Conservation (phyloP, 1,140 invertebrate genomes). For the Bombyx mori region DNA sequence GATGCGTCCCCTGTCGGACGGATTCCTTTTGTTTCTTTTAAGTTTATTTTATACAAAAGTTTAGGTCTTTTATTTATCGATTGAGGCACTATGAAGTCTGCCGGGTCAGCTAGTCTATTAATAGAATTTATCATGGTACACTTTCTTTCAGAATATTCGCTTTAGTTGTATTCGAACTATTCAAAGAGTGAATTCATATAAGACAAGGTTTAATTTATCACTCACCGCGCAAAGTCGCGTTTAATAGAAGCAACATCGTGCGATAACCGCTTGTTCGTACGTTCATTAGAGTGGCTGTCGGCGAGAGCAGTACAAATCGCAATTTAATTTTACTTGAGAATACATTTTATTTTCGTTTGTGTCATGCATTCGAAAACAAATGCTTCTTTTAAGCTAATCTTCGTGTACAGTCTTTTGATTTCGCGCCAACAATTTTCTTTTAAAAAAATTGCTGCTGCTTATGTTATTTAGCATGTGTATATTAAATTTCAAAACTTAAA, state of each 20-base stretch:
- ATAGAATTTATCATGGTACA: too few species aligned
- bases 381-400: background rate
- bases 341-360: background rate
- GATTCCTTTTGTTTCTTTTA: too few species aligned
- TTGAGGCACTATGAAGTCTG: too few species aligned
- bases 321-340: background rate
- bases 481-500: background rate
- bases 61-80: too few species aligned
- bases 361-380: background rate
- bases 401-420: too few species aligned
- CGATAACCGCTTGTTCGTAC: conserved; percentile 14
- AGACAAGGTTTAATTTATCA: conserved; percentile 24
- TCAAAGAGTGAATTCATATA: conserved; percentile 1
- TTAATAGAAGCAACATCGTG: conserved; percentile 19
- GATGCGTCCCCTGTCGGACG: too few species aligned
- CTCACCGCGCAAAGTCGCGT: conserved; percentile 22
- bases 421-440: background rate
- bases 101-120: too few species aligned
- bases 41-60: too few species aligned
- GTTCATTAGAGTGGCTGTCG: conserved; percentile 2
- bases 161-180: too few species aligned
- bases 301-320: background rate
- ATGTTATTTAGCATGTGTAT: background rate
- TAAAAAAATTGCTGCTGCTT: background rate
- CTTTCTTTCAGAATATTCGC: too few species aligned